Evolutionary conservation across 2,113 vertebrate species (phyloP).

Genomic region (Crypturellus undulatus): DNA sequence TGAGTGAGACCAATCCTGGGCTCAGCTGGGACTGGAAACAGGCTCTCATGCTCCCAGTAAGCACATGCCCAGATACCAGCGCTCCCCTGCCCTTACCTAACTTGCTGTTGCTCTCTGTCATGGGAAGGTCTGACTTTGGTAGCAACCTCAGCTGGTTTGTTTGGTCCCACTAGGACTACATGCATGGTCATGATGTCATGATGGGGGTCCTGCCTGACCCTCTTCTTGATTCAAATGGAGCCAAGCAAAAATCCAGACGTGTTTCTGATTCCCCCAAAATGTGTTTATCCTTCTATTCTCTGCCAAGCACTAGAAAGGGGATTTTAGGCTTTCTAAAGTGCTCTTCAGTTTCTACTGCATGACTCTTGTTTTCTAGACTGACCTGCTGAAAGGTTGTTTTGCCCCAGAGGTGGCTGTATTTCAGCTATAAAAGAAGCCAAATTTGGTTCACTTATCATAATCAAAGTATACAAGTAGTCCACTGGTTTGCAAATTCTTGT

Average conservation of each 20-base stretch:
- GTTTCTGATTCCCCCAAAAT: not conserved
- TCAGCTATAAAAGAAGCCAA: too few species aligned
- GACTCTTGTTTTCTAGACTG: not conserved
- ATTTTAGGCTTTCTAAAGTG: not conserved
- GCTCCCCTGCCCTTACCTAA: not conserved
- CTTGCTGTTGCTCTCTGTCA: not conserved
- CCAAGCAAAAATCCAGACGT: not conserved
- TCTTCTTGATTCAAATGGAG: not conserved
- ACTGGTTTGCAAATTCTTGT: too few species aligned
- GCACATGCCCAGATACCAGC: not conserved
- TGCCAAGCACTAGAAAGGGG: not conserved
- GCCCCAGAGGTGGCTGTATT: too few species aligned
- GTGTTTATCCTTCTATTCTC: not conserved
- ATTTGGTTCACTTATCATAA: too few species aligned
- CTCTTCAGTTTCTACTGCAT: not conserved
- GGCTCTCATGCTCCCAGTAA: not conserved
- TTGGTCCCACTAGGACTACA: not conserved
- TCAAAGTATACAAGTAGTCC: too few species aligned
- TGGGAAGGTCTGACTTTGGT: not conserved
- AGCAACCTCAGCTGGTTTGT: not conserved
- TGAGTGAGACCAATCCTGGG: not conserved
- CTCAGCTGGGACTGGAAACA: not conserved
- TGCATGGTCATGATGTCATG: not conserved
- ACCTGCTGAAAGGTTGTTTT: not conserved
- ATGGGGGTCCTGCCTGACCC: not conserved